These are phyloP conservation scores for Pandemis heparana DNA, from an alignment of 2,888 invertebrate species.

Conservation along the genomic window DNA sequence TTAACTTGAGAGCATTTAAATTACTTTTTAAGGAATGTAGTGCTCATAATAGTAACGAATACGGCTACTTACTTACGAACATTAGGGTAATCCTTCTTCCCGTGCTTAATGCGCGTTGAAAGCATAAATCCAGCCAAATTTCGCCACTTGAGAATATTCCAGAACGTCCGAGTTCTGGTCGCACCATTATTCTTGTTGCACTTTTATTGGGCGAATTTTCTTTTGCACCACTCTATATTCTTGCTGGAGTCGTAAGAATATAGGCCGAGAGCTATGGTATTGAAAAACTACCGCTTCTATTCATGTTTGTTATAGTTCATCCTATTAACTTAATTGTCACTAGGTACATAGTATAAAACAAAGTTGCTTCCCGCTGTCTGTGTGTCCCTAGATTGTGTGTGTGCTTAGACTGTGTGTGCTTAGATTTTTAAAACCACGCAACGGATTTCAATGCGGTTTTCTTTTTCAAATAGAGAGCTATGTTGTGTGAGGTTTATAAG, in stretches of 20 bases:
- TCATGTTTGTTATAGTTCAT: background rate
- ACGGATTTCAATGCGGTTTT: no score
- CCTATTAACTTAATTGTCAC: no score
- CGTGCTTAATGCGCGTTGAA: conserved; percentile 4
- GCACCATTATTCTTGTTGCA: conserved; percentile 47
- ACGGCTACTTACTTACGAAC: background rate
- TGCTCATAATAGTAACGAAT: no score
- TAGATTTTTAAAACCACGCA: no score
- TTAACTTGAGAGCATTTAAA: no score
- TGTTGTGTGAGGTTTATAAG: no score
- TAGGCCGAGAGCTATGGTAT: conserved; percentile 22
- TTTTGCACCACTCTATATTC: conserved; percentile 45
- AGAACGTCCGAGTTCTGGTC: conserved; percentile 32
- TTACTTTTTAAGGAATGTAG: no score
- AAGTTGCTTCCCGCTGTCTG: no score
- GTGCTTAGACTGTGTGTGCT: no score
- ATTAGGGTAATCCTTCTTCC: background rate
- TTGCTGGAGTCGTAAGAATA: conserved; percentile 17
- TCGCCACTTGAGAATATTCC: conserved; percentile 41
- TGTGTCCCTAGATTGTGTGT: no score
- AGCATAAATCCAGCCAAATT: conserved; percentile 33
- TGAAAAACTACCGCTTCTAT: background rate
- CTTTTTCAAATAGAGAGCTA: no score
- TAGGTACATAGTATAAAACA: no score
- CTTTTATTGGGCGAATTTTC: conserved; percentile 47